These are phyloP conservation scores for Aphyosemion australe DNA, from an alignment of 2,113 vertebrate species.

Conservation along the genomic window DNA sequence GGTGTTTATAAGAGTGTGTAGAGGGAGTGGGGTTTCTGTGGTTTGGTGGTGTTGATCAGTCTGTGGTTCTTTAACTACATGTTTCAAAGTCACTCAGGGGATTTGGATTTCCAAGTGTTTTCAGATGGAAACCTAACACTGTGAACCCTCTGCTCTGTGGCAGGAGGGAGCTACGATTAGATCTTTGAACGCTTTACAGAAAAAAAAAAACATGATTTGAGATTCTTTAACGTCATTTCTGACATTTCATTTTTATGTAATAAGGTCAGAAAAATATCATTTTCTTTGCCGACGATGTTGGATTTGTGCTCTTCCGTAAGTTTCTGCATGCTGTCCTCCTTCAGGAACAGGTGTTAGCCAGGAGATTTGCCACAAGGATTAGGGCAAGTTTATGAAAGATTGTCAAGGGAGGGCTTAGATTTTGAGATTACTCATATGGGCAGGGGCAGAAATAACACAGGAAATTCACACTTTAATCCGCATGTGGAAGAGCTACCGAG, in stretches of 20 bases:
- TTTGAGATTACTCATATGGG: conserved; percentile 66
- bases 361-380: conserved; percentile 53
- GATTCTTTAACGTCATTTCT: conserved; percentile 5
- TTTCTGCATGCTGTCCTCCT: conserved; percentile 9
- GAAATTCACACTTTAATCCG: conserved; percentile 70
- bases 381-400: conserved; percentile 60
- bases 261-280: not conserved
- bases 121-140: conserved; percentile 59
- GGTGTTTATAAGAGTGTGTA: conserved; percentile 21
- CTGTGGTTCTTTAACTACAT: conserved; percentile 64
- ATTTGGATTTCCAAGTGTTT: conserved; percentile 58
- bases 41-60: conserved; percentile 66
- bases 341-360: conserved; percentile 61
- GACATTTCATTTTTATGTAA: not conserved
- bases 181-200: conserved; percentile 13
- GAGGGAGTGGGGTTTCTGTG: conserved; percentile 57
- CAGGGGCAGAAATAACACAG: conserved; percentile 44
- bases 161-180: conserved; percentile 43
- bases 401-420: conserved; percentile 49
- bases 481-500: conserved; percentile 35
- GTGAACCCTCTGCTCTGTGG: conserved; percentile 17
- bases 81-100: conserved; percentile 60
- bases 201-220: no score
- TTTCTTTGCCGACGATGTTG: conserved; percentile 1
- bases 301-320: conserved; percentile 8